A percentile compares a stretch with the other conserved stretches of the same genome.
phyloP scores from a whole-genome alignment of 2,113 vertebrate species.

The Clarias magur region DNA sequence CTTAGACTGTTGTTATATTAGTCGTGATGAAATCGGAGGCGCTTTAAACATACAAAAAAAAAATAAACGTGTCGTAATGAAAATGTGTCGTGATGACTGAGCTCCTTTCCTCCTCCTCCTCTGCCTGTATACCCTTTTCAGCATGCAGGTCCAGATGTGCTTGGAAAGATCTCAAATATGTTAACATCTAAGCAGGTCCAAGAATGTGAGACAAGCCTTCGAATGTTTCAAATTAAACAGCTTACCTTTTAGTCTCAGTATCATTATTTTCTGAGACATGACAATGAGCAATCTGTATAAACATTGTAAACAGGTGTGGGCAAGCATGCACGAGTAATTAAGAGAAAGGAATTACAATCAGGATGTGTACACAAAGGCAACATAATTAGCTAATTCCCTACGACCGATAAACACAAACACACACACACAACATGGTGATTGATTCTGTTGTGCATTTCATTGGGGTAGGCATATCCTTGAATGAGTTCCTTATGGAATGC shows the following conservation, averaged over 20 bases:
- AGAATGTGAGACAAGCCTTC: background rate
- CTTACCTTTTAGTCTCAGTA: background rate
- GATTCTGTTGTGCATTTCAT: background rate
- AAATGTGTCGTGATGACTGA: background rate
- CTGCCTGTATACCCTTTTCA: constrained; percentile 7
- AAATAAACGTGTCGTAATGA: background rate
- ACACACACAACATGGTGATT: background rate
- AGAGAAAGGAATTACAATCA: background rate
- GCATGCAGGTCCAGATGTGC: constrained; percentile 28
- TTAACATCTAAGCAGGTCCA: constrained; percentile 3
- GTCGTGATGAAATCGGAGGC: background rate
- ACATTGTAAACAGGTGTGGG: background rate
- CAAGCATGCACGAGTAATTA: background rate
- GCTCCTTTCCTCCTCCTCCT: background rate
- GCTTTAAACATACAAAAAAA: background rate
- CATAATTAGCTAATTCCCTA: background rate
- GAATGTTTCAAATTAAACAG: background rate
- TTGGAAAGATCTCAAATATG: constrained; percentile 19
- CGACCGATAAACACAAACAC: background rate
- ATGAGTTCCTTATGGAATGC: background rate
- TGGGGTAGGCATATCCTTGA: background rate
- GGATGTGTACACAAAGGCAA: background rate
- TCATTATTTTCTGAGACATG: background rate
- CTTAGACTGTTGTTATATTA: background rate
- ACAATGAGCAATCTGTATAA: background rate